Evolutionary conservation across 2,113 vertebrate genomes (phyloP).

Genomic region (Verasper variegatus): DNA sequence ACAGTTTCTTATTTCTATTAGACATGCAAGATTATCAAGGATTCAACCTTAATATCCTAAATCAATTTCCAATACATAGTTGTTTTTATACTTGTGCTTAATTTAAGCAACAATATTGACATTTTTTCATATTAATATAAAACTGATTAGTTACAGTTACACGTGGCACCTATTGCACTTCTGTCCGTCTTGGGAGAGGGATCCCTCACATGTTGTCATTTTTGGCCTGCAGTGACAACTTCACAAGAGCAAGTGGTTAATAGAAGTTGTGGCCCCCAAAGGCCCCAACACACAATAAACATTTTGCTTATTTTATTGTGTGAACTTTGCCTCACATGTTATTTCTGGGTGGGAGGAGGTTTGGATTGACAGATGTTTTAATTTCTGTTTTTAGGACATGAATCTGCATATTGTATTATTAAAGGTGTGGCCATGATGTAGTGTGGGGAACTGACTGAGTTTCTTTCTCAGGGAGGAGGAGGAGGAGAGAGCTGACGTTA

Average conservation of each 20-base stretch:
- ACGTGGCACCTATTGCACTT: too few species aligned
- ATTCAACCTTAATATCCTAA: not conserved
- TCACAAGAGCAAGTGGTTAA: too few species aligned
- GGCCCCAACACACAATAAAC: not conserved
- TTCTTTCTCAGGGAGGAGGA: slow-evolving; percentile 85
- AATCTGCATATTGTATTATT: slow-evolving; percentile 11
- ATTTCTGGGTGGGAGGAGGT: not conserved
- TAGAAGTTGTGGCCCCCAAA: not conserved
- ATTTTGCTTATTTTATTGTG: not conserved
- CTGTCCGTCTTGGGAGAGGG: too few species aligned
- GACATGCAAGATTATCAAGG: not conserved
- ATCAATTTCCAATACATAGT: not conserved
- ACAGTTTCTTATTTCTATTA: not conserved
- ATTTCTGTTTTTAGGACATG: not conserved
- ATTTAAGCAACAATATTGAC: not conserved
- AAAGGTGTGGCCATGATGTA: slow-evolving; percentile 10
- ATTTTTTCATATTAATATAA: not conserved
- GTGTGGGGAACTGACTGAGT: slow-evolving; percentile 26
- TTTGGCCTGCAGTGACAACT: too few species aligned
- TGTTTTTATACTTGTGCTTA: not conserved
- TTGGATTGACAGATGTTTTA: slow-evolving; percentile 1
- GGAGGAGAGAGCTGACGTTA: slow-evolving; percentile 84
- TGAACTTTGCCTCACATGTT: not conserved
- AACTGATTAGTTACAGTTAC: too few species aligned
- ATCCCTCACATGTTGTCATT: too few species aligned